Evolutionary conservation across 2,888 invertebrate genomes (phyloP), one percentile per base, ranked within the genome.

Genomic region (Perizoma flavofasciatum): DNA sequence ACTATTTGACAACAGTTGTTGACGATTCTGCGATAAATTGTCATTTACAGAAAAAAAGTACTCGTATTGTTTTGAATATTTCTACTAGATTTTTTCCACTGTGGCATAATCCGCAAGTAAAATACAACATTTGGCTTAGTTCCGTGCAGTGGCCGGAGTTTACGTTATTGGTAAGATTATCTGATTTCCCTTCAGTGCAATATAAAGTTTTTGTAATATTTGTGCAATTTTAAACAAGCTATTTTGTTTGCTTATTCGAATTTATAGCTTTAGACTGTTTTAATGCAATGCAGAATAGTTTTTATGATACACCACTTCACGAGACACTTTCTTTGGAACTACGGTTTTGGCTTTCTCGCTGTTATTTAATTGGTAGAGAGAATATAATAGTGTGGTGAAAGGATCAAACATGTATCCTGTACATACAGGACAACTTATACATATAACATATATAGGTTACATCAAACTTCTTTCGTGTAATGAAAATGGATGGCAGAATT

Each of bases 101-200:
- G 58, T 61, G 58, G 53, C 61, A 67, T 70, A 69, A 70, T 68
- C 71, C 68, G 8, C 35, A 41, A 61, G 68, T 70, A 66, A 76
- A 71, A 77, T 77, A 77, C 70, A 74, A 68, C 73, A 67, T 67
- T 72, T 69, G 72, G 77, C 65, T 75, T 68, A 70, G 68, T 67
- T 63, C 68, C 63, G 70, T 62, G 68, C 69, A 69, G 64, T 52
- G 66, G 65, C 47, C 52, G 52, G 63, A 55, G 59, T 68, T 67
- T 63, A 59, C 61, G 62, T 65, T 74, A 73, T 68, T 70, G 68
- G 63, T 49, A 66, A 69, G 71, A 70, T 77, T 73, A 76, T 65
- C 66, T 60, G 70, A 72, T 77, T 75, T 69, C 70, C 74, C 67
- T 74, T 68, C 65, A 71, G 71, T 67, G 68, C 61, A 59, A 55